Conservation (phyloP, 2,113 vertebrate genomes). For the Noctilio leporinus region DNA sequence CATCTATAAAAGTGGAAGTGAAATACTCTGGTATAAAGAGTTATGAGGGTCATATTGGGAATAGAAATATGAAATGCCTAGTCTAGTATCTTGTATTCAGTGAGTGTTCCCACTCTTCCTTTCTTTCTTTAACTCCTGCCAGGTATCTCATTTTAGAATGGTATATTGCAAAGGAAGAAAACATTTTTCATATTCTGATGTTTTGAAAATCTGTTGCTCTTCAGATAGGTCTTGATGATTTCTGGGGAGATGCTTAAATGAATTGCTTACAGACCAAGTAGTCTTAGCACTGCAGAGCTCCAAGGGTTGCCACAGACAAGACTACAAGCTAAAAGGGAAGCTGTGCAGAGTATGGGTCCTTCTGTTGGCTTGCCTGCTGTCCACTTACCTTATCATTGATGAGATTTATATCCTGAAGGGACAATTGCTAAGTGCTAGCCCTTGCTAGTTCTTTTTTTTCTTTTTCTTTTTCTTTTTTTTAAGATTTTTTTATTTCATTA, state of each 20-base stretch:
- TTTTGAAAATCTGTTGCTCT: neutral
- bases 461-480: no score
- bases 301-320: neutral
- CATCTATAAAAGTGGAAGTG: neutral
- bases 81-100: neutral
- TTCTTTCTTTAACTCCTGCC: neutral
- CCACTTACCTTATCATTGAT: neutral
- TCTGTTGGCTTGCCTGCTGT: neutral
- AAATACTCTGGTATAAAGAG: neutral
- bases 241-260: neutral
- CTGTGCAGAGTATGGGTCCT: neutral
- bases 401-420: neutral
- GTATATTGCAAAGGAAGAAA: constrained; percentile 1
- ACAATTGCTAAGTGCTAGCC: neutral
- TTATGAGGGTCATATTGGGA: neutral
- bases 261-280: neutral
- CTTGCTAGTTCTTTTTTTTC: no score
- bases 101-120: neutral
- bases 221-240: constrained; percentile 4
- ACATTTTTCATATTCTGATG: neutral
- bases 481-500: no score
- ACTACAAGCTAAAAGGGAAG: neutral
- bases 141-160: neutral
- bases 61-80: neutral
- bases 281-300: neutral